Conservation (phyloP, 2,113 vertebrate species). For the Acinonyx jubatus region DNA sequence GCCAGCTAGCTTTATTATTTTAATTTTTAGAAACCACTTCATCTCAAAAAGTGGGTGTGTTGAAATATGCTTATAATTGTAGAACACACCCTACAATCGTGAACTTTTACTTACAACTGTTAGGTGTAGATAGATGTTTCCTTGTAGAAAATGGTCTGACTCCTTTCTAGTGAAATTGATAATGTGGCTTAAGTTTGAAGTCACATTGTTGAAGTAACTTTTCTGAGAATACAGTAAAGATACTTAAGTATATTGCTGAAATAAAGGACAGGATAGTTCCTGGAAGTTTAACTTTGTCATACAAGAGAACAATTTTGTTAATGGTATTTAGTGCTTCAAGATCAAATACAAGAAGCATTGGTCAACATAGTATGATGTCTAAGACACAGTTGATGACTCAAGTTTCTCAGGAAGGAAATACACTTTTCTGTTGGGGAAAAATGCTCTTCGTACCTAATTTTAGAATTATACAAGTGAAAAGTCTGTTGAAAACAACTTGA, state of each 20-base stretch:
- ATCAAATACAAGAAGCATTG: background rate
- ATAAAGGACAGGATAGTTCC: background rate
- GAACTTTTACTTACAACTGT: slow-evolving; percentile 10
- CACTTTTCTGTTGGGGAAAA: slow-evolving; percentile 12
- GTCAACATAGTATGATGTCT: background rate
- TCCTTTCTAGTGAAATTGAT: slow-evolving; percentile 18
- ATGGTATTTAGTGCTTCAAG: slow-evolving; percentile 23
- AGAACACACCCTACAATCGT: background rate
- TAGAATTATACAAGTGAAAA: slow-evolving; percentile 60
- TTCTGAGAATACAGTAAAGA: background rate
- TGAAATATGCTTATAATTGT: slow-evolving; percentile 19
- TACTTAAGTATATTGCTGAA: slow-evolving; percentile 5
- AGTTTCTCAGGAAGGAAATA: slow-evolving; percentile 51
- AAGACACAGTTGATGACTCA: background rate
- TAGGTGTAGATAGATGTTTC: slow-evolving; percentile 10
- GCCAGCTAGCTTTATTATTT: slow-evolving; percentile 11
- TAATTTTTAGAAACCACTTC: slow-evolving; percentile 38
- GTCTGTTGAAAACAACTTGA: slow-evolving; percentile 60
- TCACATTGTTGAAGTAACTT: background rate
- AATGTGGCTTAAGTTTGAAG: background rate
- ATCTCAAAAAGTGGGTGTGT: slow-evolving; percentile 35
- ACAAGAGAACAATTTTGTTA: background rate
- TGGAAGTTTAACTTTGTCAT: slow-evolving; percentile 21
- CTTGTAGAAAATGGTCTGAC: slow-evolving; percentile 28
- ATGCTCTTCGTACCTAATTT: slow-evolving; percentile 42